phyloP scores from a whole-genome alignment of 1,140 invertebrate species.

The Pseudomyrmex cubaensis region DNA sequence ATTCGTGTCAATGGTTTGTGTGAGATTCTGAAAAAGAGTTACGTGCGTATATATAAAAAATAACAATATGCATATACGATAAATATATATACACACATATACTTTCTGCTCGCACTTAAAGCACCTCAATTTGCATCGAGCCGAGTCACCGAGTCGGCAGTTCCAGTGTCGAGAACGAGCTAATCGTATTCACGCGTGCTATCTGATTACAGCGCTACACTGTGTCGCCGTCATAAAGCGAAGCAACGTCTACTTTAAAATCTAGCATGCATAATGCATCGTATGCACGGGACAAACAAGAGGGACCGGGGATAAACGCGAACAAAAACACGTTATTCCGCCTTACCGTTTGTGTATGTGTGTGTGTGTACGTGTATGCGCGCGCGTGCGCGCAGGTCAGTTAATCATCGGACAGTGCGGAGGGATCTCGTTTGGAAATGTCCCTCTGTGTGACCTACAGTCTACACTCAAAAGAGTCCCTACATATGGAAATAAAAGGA shows the following conservation, averaged over 20 bases:
- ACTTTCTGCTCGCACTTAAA: slow-evolving; percentile 15
- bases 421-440: slow-evolving; percentile 62
- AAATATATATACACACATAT: no score
- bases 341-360: background rate
- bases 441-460: slow-evolving; percentile 25
- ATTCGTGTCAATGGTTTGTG: background rate
- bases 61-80: no score
- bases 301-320: slow-evolving; percentile 42
- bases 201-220: slow-evolving; percentile 54
- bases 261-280: slow-evolving; percentile 59
- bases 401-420: slow-evolving; percentile 46
- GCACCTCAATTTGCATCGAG: slow-evolving; percentile 19
- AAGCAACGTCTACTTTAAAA: slow-evolving; percentile 60
- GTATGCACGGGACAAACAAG: slow-evolving; percentile 55
- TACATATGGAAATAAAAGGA: slow-evolving; percentile 40
- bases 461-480: slow-evolving; percentile 25
- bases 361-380: background rate
- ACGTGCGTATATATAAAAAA: no score
- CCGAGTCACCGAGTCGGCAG: slow-evolving; percentile 31
- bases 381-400: slow-evolving; percentile 8
- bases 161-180: slow-evolving; percentile 44
- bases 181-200: slow-evolving; percentile 57
- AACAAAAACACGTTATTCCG: slow-evolving; percentile 56
- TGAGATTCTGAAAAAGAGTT: background rate
- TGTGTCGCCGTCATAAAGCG: slow-evolving; percentile 46